Conservation (phyloP, 2,113 vertebrate genomes). For the Ciconia boyciana region DNA sequence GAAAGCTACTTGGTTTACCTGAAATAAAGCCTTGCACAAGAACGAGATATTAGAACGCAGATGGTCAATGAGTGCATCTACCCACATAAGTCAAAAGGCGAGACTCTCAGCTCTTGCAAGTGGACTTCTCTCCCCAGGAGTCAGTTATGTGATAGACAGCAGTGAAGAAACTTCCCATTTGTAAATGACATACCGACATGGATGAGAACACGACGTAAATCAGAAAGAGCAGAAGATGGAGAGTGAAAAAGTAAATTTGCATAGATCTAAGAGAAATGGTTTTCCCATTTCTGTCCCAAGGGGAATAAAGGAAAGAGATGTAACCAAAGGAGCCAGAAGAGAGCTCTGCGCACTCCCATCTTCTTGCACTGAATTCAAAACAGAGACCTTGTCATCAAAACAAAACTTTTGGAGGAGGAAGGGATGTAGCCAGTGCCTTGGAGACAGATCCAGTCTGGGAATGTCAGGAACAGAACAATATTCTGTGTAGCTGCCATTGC, state of each 20-base stretch:
- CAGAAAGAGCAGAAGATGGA: neutral
- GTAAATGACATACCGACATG: neutral
- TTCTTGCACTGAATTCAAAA: neutral
- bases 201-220: accelerated
- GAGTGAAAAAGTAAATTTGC: neutral
- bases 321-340: neutral
- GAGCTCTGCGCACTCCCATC: neutral
- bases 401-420: neutral
- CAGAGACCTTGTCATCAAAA: neutral
- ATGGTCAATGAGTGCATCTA: neutral
- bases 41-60: neutral
- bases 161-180: neutral
- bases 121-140: neutral
- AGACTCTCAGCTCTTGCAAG: neutral
- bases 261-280: neutral
- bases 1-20: neutral
- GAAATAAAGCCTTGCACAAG: neutral
- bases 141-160: neutral
- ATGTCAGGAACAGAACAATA: neutral
- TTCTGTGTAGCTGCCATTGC: neutral
- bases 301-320: neutral
- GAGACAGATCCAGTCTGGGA: neutral
- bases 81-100: accelerated
- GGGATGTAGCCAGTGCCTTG: neutral
- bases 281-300: neutral